These are phyloP conservation scores for Vannuccia rotundouncinata DNA, from an alignment of 2,888 invertebrate genomes.

Conservation along the genomic window DNA sequence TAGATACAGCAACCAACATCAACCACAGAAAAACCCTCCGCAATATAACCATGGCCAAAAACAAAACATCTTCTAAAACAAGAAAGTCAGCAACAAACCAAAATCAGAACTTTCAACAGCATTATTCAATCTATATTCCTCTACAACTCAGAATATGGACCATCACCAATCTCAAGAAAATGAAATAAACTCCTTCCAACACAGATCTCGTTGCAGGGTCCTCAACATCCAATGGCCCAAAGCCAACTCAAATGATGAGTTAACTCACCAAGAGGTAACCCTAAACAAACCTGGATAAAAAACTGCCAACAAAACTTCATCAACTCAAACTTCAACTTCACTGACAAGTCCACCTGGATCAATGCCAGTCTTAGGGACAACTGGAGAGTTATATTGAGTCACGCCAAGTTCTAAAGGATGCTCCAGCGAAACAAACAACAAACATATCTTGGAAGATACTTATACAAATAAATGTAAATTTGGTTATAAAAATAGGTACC, in stretches of 20 bases:
- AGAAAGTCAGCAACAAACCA: neutral
- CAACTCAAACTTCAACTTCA: neutral
- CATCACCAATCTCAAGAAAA: neutral
- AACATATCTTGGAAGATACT: no score
- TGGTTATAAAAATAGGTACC: no score
- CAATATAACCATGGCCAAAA: no score
- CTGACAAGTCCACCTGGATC: neutral
- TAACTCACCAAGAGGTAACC: neutral
- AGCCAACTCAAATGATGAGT: neutral
- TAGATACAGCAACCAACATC: neutral
- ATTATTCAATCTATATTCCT: neutral
- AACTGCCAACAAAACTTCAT: neutral
- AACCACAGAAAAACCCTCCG: no score
- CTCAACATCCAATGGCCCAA: neutral
- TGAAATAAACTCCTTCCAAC: neutral
- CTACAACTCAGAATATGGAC: neutral
- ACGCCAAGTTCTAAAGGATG: no score
- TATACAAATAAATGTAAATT: no score
- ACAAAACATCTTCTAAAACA: neutral
- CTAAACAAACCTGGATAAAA: neutral
- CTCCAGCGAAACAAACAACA: no score
- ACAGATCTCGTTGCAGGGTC: neutral
- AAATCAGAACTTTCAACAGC: neutral
- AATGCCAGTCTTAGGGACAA: neutral
- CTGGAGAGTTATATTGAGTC: neutral